A percentile compares a stretch with the other conserved stretches of the same genome.
Evolutionary conservation across 2,113 vertebrate genomes (phyloP).

Genomic region (Centrocercus urophasianus): DNA sequence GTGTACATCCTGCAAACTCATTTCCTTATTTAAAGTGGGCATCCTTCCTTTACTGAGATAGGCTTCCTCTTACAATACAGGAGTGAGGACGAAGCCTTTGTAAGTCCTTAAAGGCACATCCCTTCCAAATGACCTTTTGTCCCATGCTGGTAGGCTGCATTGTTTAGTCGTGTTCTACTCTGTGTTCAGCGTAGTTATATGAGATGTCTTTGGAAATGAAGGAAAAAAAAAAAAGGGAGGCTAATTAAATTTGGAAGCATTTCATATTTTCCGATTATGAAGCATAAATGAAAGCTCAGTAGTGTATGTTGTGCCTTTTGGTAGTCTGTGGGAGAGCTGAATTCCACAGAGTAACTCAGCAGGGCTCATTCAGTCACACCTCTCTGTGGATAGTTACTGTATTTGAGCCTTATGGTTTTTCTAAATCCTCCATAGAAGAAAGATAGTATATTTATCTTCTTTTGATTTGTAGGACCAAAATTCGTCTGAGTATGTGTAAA

Average conservation of each 20-base stretch:
- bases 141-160: conserved; percentile 72
- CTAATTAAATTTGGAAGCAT: conserved; percentile 79
- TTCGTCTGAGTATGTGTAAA: neutral
- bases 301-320: neutral
- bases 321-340: conserved; percentile 39
- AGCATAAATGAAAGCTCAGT: conserved; percentile 64
- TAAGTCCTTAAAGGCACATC: conserved; percentile 83
- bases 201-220: conserved; percentile 71
- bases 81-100: conserved; percentile 81
- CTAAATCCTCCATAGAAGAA: neutral
- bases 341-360: conserved; percentile 9
- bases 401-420: neutral
- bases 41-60: conserved; percentile 87
- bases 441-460: neutral
- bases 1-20: conserved; percentile 87
- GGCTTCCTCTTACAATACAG: conserved; percentile 82
- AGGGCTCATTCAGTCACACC: neutral
- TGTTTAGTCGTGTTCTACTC: conserved; percentile 70
- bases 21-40: conserved; percentile 90
- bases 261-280: conserved; percentile 75
- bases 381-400: neutral
- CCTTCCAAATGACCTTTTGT: conserved; percentile 87
- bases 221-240: neutral
- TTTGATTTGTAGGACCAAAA: neutral
- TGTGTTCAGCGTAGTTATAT: conserved; percentile 62